These are phyloP conservation scores for Oreonectes daqikongensis DNA, from an alignment of 2,797 vertebrate species.

Conservation along the genomic window DNA sequence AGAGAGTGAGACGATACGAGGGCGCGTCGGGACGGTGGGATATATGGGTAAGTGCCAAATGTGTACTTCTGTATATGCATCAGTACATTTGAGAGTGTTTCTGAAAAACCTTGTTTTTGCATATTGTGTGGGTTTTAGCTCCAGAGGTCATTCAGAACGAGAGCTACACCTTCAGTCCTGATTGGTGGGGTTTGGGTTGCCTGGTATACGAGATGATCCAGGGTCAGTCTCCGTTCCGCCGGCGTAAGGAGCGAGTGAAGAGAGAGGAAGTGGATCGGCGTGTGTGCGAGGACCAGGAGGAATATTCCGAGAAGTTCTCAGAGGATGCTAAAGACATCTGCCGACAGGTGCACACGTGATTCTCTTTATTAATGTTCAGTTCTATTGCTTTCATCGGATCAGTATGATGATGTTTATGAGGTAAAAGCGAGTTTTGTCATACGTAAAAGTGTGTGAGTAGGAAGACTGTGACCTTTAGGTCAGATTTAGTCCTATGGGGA, in stretches of 20 bases:
- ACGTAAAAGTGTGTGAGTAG: too few relatives aligned
- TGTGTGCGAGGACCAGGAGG: conserved; percentile 92
- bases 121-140: conserved; percentile 71
- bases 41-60: conserved; percentile 86
- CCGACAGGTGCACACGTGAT: conserved; percentile 61
- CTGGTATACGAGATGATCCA: conserved; percentile 96
- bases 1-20: conserved; percentile 91
- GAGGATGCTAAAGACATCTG: conserved; percentile 94
- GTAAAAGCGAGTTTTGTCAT: background rate
- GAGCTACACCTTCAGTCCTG: conserved; percentile 90
- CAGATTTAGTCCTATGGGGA: too few relatives aligned
- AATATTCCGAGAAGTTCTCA: conserved; percentile 91
- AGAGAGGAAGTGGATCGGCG: conserved; percentile 94
- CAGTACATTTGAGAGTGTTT: background rate
- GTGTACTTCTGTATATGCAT: background rate
- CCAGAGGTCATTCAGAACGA: conserved; percentile 97
- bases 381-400: background rate
- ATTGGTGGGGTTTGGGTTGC: conserved; percentile 97
- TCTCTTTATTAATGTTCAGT: background rate
- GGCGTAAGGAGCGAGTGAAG: conserved; percentile 93
- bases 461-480: too few relatives aligned
- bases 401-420: background rate
- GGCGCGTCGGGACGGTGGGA: conserved; percentile 94
- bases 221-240: conserved; percentile 92
- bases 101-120: background rate